A percentile compares a stretch with the other conserved stretches of the same genome.
phyloP scores from a whole-genome alignment of 2,888 invertebrate genomes.

The Abrostola triplasia region DNA sequence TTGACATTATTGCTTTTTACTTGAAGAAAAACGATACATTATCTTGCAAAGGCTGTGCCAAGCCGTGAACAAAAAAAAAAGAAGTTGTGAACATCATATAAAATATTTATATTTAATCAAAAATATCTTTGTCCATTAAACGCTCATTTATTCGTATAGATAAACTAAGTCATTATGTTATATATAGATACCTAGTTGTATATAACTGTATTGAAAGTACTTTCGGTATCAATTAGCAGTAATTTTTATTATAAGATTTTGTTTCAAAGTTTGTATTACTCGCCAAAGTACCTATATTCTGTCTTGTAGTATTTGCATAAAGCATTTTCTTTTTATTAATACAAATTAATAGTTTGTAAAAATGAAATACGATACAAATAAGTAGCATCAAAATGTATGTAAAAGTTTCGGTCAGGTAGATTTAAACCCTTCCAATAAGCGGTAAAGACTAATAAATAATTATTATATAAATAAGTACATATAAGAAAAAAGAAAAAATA shows the following conservation, averaged over 20 bases:
- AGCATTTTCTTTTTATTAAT: too few relatives aligned
- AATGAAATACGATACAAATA: not conserved
- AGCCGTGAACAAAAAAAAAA: constrained; percentile 35
- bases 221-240: constrained; percentile 25
- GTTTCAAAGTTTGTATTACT: constrained; percentile 16
- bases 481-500: constrained; percentile 15
- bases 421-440: constrained; percentile 42
- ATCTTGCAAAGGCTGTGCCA: constrained; percentile 49
- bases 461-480: constrained; percentile 8
- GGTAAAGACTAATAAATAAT: constrained; percentile 50
- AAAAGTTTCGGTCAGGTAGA: constrained; percentile 24
- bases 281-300: constrained; percentile 15
- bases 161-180: constrained; percentile 43
- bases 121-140: constrained; percentile 50
- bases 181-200: constrained; percentile 9
- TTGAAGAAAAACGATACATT: constrained; percentile 14
- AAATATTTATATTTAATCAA: constrained; percentile 32
- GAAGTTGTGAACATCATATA: constrained; percentile 15
- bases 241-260: constrained; percentile 8
- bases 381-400: constrained; percentile 3
- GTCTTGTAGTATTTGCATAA: not conserved
- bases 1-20: constrained; percentile 14
- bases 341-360: too few relatives aligned
- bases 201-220: constrained; percentile 25
- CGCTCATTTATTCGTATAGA: constrained; percentile 45